Percentiles rank a stretch among this genome's conserved stretches.
phyloP scores from a whole-genome alignment of 2,113 vertebrate genomes.

The Calyptomena viridis region DNA sequence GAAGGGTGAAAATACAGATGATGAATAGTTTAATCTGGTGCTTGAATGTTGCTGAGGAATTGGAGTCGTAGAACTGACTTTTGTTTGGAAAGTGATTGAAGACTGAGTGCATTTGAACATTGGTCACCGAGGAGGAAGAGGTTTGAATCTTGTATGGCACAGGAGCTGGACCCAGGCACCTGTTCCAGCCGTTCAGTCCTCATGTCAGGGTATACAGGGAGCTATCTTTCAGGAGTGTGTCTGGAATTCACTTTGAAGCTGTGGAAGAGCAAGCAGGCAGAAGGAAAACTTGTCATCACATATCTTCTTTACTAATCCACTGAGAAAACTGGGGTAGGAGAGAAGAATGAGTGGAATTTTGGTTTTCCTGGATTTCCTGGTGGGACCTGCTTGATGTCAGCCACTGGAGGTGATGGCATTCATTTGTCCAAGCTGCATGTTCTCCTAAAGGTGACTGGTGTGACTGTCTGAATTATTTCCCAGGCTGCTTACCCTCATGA shows the following conservation, averaged over 20 bases:
- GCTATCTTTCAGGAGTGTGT: not conserved
- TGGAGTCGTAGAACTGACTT: not conserved
- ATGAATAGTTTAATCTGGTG: not conserved
- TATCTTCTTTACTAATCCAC: not conserved
- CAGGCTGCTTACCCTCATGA: not conserved
- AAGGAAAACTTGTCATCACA: not conserved
- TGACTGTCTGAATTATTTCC: not conserved
- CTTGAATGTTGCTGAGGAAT: not conserved
- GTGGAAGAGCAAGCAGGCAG: not conserved
- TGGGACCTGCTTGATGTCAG: not conserved
- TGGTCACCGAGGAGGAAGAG: not conserved
- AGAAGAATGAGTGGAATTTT: not conserved
- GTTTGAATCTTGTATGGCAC: not conserved
- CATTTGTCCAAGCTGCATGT: not conserved
- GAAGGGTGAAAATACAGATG: not conserved
- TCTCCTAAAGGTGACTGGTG: not conserved
- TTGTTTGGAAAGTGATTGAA: not conserved
- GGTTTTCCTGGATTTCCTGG: not conserved
- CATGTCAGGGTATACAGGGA: not conserved
- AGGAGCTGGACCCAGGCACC: rapidly evolving
- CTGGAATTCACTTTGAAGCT: not conserved
- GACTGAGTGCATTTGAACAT: not conserved
- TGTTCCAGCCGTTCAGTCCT: not conserved
- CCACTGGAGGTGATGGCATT: not conserved
- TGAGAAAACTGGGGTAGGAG: not conserved